Evolutionary conservation across 1,140 invertebrate genomes (phyloP), one percentile per base, ranked within the genome.

Genomic region (Drosophila virilis): DNA sequence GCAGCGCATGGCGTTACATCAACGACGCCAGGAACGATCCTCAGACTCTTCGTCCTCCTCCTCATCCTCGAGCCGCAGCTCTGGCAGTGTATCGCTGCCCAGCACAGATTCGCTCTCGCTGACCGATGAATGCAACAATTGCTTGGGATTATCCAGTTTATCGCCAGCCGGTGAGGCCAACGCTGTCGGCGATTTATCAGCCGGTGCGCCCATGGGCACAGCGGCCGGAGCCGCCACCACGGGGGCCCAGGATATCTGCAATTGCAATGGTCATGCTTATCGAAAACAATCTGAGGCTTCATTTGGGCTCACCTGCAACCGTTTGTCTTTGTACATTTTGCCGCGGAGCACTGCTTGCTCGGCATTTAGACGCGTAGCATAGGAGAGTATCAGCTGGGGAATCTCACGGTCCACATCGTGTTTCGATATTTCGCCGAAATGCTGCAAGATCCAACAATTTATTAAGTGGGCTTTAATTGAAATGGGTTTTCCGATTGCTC

Each of bases 1-100:
- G 55, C 35, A 77, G 74, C 68, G 78, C 33, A 65, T 60, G 68
- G 81, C 80, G 51, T 40, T 77, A 57, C 74, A 92, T 92, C 90
- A 92, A 92, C 91, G 91, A 57, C 91, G 91, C 91, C 91, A 92
- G 13, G 91, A 90, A 43, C 91, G 90, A 80, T 92, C 90, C 76
- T 92, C 91, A 42, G 90, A 85, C 68, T 92, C 91, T 45, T 92
- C 91, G 32, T 92, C 91, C 59, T 92, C 91, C 60, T 92, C 91
- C 42, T 92, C 91, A 71, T 92, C 91, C 64, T 92, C 91, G 13
- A 92, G 66, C 6, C 90, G 85, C n/a, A 91, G 45, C 68, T 92
- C 91, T 5, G 91, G 91, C 32, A 92, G 69, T 40, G 82, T 91
- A 54, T 91, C 85, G 59, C 70, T 82, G 51, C 82, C 86, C 58